phyloP scores from a whole-genome alignment of 2,888 invertebrate species.

The Chrysomela aeneicollis region DNA sequence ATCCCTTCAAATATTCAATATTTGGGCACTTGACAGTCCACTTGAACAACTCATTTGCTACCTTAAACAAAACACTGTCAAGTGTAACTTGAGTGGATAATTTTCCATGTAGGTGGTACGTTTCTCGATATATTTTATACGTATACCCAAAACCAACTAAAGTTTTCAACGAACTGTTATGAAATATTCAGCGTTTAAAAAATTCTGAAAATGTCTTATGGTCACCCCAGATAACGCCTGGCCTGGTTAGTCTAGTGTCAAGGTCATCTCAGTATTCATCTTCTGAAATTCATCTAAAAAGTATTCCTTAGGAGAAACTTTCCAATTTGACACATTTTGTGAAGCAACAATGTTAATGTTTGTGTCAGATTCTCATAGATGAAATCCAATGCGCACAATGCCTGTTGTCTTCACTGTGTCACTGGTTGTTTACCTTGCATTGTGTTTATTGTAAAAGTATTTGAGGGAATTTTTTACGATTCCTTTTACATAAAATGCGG shows the following conservation, averaged over 20 bases:
- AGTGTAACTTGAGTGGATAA: slow-evolving; percentile 21
- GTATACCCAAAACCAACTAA: too few species aligned
- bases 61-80: slow-evolving; percentile 38
- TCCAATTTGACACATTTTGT: too few species aligned
- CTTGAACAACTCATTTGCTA: slow-evolving; percentile 44
- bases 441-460: slow-evolving; percentile 19
- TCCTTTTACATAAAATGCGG: slow-evolving; percentile 14
- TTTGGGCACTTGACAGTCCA: slow-evolving; percentile 45
- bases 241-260: too few species aligned
- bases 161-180: too few species aligned
- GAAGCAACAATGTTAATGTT: too few species aligned
- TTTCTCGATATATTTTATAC: slow-evolving; percentile 8
- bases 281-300: too few species aligned
- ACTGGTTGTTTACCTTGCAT: slow-evolving; percentile 17
- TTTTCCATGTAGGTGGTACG: slow-evolving; percentile 29
- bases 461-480: slow-evolving; percentile 10
- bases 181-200: too few species aligned
- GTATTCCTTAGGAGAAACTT: too few species aligned
- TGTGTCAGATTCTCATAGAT: not conserved
- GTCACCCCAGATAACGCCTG: too few species aligned
- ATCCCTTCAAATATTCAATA: slow-evolving; percentile 15
- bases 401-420: slow-evolving; percentile 3
- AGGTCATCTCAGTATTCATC: too few species aligned
- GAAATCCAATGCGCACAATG: not conserved
- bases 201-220: too few species aligned